Conservation (phyloP, 2,113 vertebrate species). For the Pipa parva region DNA sequence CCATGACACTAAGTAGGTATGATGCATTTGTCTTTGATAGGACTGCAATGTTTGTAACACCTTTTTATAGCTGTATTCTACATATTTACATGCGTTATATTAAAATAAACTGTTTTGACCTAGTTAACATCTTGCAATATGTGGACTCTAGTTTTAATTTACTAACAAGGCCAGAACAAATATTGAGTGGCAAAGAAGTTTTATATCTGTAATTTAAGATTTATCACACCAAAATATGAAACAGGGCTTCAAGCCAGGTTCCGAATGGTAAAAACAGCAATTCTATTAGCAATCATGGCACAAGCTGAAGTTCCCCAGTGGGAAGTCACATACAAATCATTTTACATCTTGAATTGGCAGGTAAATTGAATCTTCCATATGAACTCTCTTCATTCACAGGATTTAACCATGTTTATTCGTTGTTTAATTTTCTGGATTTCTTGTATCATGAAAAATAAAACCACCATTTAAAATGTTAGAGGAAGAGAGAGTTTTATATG, state of each 20-base stretch:
- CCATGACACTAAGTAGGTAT: too few species aligned
- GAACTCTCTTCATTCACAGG: slow-evolving; percentile 22
- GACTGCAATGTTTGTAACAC: too few species aligned
- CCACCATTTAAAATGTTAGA: too few species aligned
- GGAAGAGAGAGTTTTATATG: too few species aligned
- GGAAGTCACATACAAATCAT: slow-evolving; percentile 36
- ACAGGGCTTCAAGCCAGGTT: slow-evolving; percentile 32
- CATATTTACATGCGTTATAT: too few species aligned
- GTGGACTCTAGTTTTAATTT: neutral
- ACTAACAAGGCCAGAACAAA: slow-evolving; percentile 15
- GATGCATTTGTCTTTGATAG: too few species aligned
- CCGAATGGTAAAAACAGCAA: slow-evolving; percentile 38
- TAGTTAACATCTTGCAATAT: neutral
- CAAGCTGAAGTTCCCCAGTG: slow-evolving; percentile 34
- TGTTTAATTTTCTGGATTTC: slow-evolving; percentile 30
- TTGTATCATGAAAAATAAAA: too few species aligned
- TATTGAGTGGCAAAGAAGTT: slow-evolving; percentile 39
- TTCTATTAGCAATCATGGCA: slow-evolving; percentile 39
- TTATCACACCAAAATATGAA: slow-evolving; percentile 41
- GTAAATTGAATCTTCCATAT: slow-evolving; percentile 42
- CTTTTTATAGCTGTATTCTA: too few species aligned
- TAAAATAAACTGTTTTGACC: too few species aligned
- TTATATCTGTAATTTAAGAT: slow-evolving; percentile 35
- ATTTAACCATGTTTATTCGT: slow-evolving; percentile 28
- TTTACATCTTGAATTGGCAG: slow-evolving; percentile 38